Percentiles rank a stretch among this genome's conserved stretches.
phyloP scores from a whole-genome alignment of 2,888 invertebrate species.

The Buathra laborator region DNA sequence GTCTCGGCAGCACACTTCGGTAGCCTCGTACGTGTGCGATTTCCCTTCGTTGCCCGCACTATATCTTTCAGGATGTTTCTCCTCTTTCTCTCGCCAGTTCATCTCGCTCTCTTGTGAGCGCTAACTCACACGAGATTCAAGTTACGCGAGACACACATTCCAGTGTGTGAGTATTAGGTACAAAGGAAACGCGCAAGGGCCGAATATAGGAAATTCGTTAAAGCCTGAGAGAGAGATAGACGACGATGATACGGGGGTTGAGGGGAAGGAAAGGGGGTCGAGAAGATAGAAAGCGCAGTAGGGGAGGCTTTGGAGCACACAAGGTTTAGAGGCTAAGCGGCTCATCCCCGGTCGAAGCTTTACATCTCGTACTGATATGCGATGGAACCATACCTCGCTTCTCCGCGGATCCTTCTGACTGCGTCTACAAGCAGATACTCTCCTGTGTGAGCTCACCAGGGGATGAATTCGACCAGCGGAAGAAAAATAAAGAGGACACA shows the following conservation, averaged over 20 bases:
- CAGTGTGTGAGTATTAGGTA: constrained; percentile 54
- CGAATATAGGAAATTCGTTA: constrained; percentile 18
- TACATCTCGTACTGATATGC: constrained; percentile 81
- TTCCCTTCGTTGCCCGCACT: neutral
- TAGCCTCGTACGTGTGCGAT: constrained; percentile 69
- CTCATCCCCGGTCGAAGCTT: constrained; percentile 83
- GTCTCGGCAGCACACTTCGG: constrained; percentile 31
- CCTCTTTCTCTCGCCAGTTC: neutral
- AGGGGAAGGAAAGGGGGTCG: constrained; percentile 38
- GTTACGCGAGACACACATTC: constrained; percentile 52
- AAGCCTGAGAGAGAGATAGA: constrained; percentile 5
- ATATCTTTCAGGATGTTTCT: constrained; percentile 43
- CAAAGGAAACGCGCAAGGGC: constrained; percentile 58
- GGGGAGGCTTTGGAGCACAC: constrained; percentile 79
- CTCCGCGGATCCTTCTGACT: constrained; percentile 37
- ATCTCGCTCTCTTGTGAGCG: constrained; percentile 18
- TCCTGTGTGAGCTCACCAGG: neutral
- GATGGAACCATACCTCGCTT: constrained; percentile 47
- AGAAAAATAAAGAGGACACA: neutral
- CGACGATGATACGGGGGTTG: constrained; percentile 2
- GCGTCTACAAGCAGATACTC: constrained; percentile 14
- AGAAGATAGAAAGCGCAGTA: constrained; percentile 48
- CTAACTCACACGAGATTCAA: constrained; percentile 63
- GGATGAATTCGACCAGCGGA: neutral
- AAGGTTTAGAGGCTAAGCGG: constrained; percentile 85